Evolutionary conservation across 2,113 vertebrate genomes (phyloP).

Genomic region (Nesospiza acunhae): DNA sequence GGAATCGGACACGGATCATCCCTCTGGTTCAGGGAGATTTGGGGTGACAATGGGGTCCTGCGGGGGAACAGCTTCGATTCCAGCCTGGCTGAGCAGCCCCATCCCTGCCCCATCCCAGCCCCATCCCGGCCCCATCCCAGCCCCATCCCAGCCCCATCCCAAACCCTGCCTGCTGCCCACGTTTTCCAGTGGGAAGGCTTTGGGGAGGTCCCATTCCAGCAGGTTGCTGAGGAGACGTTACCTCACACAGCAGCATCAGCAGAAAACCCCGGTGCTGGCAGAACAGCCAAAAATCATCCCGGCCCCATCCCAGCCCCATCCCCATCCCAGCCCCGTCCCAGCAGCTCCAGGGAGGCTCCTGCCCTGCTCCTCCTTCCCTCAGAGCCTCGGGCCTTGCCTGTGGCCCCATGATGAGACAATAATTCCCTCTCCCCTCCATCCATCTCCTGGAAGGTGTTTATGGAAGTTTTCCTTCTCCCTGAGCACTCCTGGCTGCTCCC

Average conservation of each 20-base stretch:
- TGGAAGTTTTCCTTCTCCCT: not conserved
- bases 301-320: not conserved
- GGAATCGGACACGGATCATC: fast-evolving
- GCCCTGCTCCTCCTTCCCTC: not conserved
- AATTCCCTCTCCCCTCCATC: not conserved
- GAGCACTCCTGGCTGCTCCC: not conserved
- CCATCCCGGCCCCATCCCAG: not conserved
- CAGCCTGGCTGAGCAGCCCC: not conserved
- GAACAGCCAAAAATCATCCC: not conserved
- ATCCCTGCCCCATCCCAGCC: not conserved
- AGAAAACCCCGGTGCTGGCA: not conserved
- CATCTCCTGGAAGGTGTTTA: not conserved
- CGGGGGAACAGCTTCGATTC: not conserved
- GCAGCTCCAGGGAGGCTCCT: not conserved
- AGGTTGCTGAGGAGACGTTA: slow-evolving; percentile 38
- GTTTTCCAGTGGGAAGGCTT: not conserved
- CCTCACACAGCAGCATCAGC: slow-evolving; percentile 27
- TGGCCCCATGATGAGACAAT: fast-evolving
- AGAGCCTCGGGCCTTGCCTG: not conserved
- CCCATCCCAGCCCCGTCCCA: not conserved
- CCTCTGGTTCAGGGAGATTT: not conserved
- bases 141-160: not conserved
- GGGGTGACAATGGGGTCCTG: not conserved
- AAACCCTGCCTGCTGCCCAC: not conserved
- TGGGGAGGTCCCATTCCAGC: not conserved